phyloP scores from a whole-genome alignment of 2,113 vertebrate species.

The Amblyornis subalaris region DNA sequence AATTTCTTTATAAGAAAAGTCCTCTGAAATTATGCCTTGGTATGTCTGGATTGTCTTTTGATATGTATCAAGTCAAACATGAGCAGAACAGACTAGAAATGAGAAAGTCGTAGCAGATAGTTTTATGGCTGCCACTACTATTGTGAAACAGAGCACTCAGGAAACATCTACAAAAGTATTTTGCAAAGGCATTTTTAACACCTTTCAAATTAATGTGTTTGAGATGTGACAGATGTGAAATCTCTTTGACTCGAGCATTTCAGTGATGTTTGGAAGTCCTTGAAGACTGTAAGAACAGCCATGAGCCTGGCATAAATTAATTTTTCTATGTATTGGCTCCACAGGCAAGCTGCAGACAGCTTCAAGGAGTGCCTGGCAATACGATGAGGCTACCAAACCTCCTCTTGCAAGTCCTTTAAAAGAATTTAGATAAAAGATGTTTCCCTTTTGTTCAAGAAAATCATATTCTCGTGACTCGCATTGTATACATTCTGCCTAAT shows the following conservation, averaged over 20 bases:
- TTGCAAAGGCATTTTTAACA: slow-evolving; percentile 14
- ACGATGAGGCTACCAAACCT: neutral
- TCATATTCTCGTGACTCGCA: neutral
- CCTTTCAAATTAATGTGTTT: slow-evolving; percentile 30
- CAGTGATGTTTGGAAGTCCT: neutral
- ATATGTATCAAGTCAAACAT: neutral
- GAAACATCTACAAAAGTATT: neutral
- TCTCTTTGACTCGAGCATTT: slow-evolving; percentile 15
- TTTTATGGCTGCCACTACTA: neutral
- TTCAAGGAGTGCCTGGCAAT: neutral
- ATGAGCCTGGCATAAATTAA: neutral
- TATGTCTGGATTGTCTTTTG: neutral
- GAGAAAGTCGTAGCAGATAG: neutral
- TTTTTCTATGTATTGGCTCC: neutral
- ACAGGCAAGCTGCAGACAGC: neutral
- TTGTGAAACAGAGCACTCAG: neutral
- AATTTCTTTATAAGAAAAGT: neutral
- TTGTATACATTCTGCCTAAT: neutral
- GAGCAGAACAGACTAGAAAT: neutral
- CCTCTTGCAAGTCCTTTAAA: neutral
- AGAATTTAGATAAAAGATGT: neutral
- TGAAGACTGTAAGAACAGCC: neutral
- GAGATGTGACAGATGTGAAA: slow-evolving; percentile 18
- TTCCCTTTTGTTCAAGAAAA: neutral
- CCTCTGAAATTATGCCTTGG: neutral